Percentiles rank a stretch among this genome's conserved stretches.
Conservation (phyloP, 2,113 vertebrate genomes). For the Tapirus terrestris region DNA sequence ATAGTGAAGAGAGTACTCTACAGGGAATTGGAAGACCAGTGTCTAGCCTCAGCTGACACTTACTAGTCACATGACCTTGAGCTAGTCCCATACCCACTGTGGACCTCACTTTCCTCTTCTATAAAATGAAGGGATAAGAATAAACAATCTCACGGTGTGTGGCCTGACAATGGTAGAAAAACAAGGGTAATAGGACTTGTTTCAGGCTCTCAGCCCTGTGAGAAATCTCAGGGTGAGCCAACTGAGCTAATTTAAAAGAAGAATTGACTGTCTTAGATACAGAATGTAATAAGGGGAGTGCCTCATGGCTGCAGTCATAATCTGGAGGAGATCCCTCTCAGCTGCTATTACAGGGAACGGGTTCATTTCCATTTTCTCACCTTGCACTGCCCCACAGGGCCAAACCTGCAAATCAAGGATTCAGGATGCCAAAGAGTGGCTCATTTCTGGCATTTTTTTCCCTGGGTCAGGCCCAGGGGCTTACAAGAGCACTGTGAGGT, state of each 20-base stretch:
- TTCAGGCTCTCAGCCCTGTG: neutral
- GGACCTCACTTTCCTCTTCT: neutral
- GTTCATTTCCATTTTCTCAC: conserved; percentile 52
- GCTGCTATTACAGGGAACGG: neutral
- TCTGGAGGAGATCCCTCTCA: neutral
- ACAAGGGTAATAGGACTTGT: neutral
- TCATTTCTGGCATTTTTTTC: conserved; percentile 66
- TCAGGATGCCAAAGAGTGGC: conserved; percentile 53
- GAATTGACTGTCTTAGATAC: neutral
- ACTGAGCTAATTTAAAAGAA: conserved; percentile 1
- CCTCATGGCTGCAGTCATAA: neutral
- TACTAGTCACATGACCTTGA: neutral
- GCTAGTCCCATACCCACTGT: neutral
- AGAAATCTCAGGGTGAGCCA: neutral
- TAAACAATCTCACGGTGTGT: conserved; percentile 14
- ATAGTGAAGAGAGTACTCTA: neutral
- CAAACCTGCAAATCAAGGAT: conserved; percentile 52
- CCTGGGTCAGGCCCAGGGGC: neutral
- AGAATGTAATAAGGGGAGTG: neutral
- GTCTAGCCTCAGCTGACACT: neutral
- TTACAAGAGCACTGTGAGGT: conserved; percentile 18
- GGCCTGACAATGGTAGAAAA: neutral
- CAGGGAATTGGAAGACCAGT: neutral
- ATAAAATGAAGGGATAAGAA: conserved; percentile 30
- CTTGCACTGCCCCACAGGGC: neutral